Percentiles rank a stretch among this genome's conserved stretches.
Evolutionary conservation across 2,797 vertebrate genomes (phyloP).

Genomic region (Australoheros facetus): DNA sequence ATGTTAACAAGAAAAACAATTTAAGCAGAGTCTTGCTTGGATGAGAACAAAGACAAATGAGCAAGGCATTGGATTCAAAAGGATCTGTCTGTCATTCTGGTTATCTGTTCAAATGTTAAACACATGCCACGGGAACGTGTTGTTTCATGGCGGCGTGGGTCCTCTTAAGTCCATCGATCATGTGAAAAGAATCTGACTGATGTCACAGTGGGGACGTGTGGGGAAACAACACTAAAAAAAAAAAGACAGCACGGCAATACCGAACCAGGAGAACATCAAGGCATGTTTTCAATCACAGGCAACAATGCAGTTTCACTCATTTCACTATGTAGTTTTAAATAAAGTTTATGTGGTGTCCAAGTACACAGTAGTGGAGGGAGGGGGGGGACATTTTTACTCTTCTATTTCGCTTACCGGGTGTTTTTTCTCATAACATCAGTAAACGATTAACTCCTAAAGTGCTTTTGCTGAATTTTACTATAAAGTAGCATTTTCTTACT

Average conservation of each 20-base stretch:
- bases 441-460: neutral
- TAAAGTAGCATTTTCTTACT: neutral
- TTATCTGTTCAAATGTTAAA: neutral
- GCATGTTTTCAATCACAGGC: neutral
- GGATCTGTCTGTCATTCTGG: neutral
- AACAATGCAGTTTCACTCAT: neutral
- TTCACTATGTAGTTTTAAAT: neutral
- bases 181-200: neutral
- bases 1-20: neutral
- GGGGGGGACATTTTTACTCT: fast-evolving
- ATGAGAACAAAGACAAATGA: neutral
- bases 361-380: neutral
- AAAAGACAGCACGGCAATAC: neutral
- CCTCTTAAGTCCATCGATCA: neutral
- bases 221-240: neutral
- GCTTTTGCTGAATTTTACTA: no score
- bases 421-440: neutral
- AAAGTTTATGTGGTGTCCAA: neutral
- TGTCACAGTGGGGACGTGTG: fast-evolving
- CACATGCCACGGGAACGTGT: fast-evolving
- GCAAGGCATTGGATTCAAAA: neutral
- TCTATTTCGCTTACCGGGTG: neutral
- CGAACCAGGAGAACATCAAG: no score
- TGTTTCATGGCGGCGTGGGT: fast-evolving
- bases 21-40: neutral